Evolutionary conservation across 2,888 invertebrate species (phyloP).

Genomic region (Heliconius charithonia): DNA sequence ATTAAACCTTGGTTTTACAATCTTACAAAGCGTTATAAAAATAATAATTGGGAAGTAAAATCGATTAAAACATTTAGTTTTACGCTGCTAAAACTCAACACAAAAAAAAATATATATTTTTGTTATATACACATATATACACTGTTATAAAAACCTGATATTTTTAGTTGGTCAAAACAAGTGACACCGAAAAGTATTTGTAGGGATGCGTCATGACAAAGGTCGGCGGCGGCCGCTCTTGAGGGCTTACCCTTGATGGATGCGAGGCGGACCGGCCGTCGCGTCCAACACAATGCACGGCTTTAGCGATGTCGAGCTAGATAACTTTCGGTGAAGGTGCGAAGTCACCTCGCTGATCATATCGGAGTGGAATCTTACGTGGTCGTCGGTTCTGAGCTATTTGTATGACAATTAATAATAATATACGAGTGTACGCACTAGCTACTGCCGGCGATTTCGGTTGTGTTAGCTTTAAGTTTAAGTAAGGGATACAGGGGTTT

Average conservation of each 20-base stretch:
- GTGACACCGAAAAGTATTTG: slow-evolving; percentile 40
- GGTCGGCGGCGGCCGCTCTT: slow-evolving; percentile 62
- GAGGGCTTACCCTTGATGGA: slow-evolving; percentile 73
- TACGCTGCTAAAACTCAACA: background rate
- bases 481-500: background rate
- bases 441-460: background rate
- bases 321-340: slow-evolving; percentile 76
- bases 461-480: background rate
- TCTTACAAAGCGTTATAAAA: background rate
- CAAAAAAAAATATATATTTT: background rate
- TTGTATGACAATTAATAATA: slow-evolving; percentile 29
- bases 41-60: background rate
- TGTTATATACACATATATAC: background rate
- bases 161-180: slow-evolving; percentile 29
- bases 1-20: background rate
- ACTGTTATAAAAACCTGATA: background rate
- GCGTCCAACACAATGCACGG: slow-evolving; percentile 60
- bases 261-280: slow-evolving; percentile 54
- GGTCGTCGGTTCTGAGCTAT: slow-evolving; percentile 27
- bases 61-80: background rate
- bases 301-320: slow-evolving; percentile 58
- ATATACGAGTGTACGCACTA: background rate
- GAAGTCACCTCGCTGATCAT: slow-evolving; percentile 62
- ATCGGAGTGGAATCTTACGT: slow-evolving; percentile 41
- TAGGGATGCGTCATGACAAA: slow-evolving; percentile 45